A percentile compares a stretch with the other conserved stretches of the same genome.
Evolutionary conservation across 2,888 invertebrate genomes (phyloP).

Genomic region (Lasioglossum villosulum): DNA sequence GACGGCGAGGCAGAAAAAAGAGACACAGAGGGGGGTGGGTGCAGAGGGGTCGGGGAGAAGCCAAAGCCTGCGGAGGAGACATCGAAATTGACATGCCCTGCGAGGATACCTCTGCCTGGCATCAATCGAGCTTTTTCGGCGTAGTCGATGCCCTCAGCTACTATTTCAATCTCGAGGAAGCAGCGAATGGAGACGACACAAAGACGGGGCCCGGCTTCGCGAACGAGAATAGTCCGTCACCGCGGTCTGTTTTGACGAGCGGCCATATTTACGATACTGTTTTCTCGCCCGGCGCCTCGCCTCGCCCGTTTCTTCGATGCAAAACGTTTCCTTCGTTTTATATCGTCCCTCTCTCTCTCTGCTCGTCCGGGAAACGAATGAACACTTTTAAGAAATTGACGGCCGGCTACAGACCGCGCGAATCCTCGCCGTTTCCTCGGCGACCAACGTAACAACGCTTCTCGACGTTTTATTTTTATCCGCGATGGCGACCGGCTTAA

Average conservation of each 20-base stretch:
- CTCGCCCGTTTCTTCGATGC: not conserved
- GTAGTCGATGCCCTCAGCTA: constrained; percentile 56
- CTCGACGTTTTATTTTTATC: constrained; percentile 26
- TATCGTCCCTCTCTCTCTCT: not conserved
- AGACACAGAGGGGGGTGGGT: not conserved
- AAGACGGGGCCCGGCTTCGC: constrained; percentile 14
- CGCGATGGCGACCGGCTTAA: not conserved
- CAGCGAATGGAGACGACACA: constrained; percentile 18
- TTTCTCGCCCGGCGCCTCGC: not conserved
- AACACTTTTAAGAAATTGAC: constrained; percentile 57
- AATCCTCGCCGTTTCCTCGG: constrained; percentile 15
- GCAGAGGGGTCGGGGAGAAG: not conserved
- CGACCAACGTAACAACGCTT: not conserved
- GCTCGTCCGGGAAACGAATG: constrained; percentile 42
- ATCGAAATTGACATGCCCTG: constrained; percentile 65
- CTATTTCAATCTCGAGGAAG: constrained; percentile 54
- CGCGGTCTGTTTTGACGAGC: constrained; percentile 40
- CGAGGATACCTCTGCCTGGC: constrained; percentile 55
- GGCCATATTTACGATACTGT: constrained; percentile 47
- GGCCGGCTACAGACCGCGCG: constrained; percentile 10
- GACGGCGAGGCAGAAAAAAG: not conserved
- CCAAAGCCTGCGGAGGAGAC: constrained; percentile 21
- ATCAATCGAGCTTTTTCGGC: constrained; percentile 62
- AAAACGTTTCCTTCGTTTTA: constrained; percentile 26
- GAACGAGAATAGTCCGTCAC: constrained; percentile 38